Evolutionary conservation across 2,888 invertebrate species (phyloP).

Genomic region (Endomychus coccineus): DNA sequence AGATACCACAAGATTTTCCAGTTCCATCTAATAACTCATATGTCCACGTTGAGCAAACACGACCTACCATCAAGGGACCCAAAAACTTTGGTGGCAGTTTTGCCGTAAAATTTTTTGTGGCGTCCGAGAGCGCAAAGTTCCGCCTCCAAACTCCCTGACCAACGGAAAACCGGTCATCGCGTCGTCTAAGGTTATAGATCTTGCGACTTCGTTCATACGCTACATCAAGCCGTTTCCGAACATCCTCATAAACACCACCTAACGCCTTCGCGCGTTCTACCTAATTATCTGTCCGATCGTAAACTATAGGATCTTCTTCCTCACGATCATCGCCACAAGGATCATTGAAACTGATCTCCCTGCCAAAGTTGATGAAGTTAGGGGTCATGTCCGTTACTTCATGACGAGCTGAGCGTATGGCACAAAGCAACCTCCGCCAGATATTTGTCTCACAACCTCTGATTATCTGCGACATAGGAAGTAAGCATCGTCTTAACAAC

Average conservation of each 20-base stretch:
- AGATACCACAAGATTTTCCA: constrained; percentile 10
- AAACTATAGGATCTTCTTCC: too few relatives aligned
- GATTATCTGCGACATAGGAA: constrained; percentile 24
- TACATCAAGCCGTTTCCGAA: constrained; percentile 4
- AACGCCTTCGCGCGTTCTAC: not conserved
- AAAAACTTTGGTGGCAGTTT: constrained; percentile 26
- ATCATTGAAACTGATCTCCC: constrained; percentile 10
- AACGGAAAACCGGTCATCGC: constrained; percentile 12
- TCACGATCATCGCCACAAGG: too few relatives aligned
- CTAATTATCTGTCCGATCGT: not conserved
- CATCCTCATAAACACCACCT: constrained; percentile 5
- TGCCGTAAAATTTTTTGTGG: constrained; percentile 17
- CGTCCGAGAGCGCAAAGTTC: constrained; percentile 21
- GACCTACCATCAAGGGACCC: constrained; percentile 18
- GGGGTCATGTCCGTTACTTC: constrained; percentile 19
- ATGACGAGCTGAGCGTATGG: constrained; percentile 15
- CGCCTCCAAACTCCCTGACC: constrained; percentile 19
- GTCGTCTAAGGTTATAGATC: constrained; percentile 17
- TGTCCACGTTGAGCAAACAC: constrained; percentile 7
- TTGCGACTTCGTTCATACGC: constrained; percentile 5
- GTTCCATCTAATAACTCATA: constrained; percentile 11
- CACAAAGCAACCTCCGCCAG: constrained; percentile 13
- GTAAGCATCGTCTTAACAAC: too few relatives aligned
- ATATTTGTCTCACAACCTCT: constrained; percentile 21
- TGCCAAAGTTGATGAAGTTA: constrained; percentile 19